Evolutionary conservation across 2,888 invertebrate species (phyloP).

Genomic region (Drosophila kambysellisi): DNA sequence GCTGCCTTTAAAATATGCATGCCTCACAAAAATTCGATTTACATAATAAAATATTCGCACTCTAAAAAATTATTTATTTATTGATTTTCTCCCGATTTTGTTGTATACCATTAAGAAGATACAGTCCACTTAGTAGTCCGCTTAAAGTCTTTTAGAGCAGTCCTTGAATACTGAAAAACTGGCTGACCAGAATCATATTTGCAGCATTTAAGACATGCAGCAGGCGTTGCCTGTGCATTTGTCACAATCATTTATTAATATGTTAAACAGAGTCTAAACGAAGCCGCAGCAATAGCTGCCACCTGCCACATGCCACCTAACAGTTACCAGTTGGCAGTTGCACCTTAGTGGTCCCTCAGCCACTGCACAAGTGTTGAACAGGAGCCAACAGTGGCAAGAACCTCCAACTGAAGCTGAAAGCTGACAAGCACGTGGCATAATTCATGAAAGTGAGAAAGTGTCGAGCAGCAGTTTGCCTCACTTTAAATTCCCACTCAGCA

Average conservation of each 20-base stretch:
- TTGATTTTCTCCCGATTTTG: neutral
- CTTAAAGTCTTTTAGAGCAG: slow-evolving; percentile 4
- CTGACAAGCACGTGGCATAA: slow-evolving; percentile 74
- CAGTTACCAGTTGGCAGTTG: slow-evolving; percentile 27
- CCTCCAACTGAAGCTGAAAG: slow-evolving; percentile 35
- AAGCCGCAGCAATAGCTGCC: slow-evolving; percentile 62
- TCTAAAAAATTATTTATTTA: neutral
- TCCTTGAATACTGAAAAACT: slow-evolving; percentile 18
- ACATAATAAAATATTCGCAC: neutral
- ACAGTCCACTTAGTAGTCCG: neutral
- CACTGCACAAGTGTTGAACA: slow-evolving; percentile 26
- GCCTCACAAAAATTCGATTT: neutral
- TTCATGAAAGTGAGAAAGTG: slow-evolving; percentile 67
- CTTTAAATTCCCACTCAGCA: slow-evolving; percentile 17
- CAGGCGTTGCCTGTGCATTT: slow-evolving; percentile 56
- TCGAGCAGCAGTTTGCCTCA: slow-evolving; percentile 46
- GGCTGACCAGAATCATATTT: slow-evolving; percentile 41
- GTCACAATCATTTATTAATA: slow-evolving; percentile 79
- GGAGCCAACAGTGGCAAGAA: slow-evolving; percentile 39
- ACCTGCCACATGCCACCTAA: slow-evolving; percentile 16
- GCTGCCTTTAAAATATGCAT: neutral
- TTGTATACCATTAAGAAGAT: neutral
- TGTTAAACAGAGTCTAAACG: slow-evolving; percentile 68
- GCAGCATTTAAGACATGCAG: slow-evolving; percentile 46
- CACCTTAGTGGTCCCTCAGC: slow-evolving; percentile 45